Evolutionary conservation across 2,888 invertebrate species (phyloP), one percentile per base, ranked within the genome.

Genomic region (Habroteleia sp.): DNA sequence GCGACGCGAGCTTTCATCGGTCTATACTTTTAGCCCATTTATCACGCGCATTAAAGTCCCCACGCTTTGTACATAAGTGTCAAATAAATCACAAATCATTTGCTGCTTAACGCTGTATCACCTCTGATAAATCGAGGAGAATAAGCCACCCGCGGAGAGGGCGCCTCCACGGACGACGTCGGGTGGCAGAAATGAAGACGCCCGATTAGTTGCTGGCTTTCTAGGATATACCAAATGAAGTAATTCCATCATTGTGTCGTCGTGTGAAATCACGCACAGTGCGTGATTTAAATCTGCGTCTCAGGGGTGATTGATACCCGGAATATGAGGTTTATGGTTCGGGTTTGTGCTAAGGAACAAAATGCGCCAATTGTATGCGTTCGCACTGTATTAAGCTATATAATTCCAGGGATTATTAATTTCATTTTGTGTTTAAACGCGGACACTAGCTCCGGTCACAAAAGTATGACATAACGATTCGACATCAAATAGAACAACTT

Each of bases 31-130:
- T 52, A 46, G 13, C 42, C 62, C 74, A 68, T 74, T 74, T 69
- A 69, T 74, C 74, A 74, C 33, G 50, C 5, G 42, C 72, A 63
- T 71, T 72, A 65, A 72, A 74, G 68, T 68, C 48, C 23, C 50
- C 41, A 54, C 60, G 65, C 74, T 46, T 74, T 68, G 39, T 68
- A 60, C 48, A 62, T 46, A 74, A 63, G 74, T 62, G 68, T 68
- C 68, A 68, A 68, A 74, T 74, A 69, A 63, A 69, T 63, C 74
- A 74, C 62, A 66, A 74, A 74, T 74, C 74, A 66, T 74, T 74
- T 44, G 74, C 50, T 54, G 74, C 63, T 69, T 69, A 74, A 68
- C 74, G 68, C 74, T 54, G 56, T 68, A 74, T 68, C 74, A 68
- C 74, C 74, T 68, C 62, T 46, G 74, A 68, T 69, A 62, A 69